Evolutionary conservation across 2,797 vertebrate species (phyloP), one percentile per base, ranked within the genome.

Genomic region (Labeo calbasu): DNA sequence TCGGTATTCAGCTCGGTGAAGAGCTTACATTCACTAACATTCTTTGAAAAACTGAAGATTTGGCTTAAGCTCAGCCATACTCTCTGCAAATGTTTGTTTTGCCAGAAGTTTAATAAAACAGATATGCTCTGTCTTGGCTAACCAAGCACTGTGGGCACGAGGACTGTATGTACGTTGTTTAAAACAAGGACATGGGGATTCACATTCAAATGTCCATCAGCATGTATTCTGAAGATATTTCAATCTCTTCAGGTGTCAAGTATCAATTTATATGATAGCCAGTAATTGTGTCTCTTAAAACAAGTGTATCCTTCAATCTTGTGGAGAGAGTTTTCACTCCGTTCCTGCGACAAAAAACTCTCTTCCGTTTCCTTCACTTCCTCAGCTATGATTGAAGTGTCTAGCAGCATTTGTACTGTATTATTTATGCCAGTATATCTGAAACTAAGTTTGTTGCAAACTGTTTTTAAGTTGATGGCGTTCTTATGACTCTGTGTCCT

Each of bases 351-450:
- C 48, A 8, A 25, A 77, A 79, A 46, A 1, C 48, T 65, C 46
- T 61, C 53, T n/a, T 36, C 7, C 0, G 5, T 17, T 53, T 36
- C 40, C 59, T 21, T 46, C 70, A 17, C 48, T 12, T 61, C n/a
- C 53, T 23, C 66, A 77, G 43, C 65, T 82, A 65, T 84, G 70
- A 87, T 84, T 73, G 78, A 77, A 48, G 50, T 40, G 48, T 84
- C 83, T 84, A 63, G 78, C 82, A 84, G 81, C 70, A 84, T 69
- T 77, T 75, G 82, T 83, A 86, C 80, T 91, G 61, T 86, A 87
- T 92, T 91, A 92, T 93, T 90, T 86, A 92, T 87, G 82, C 53
- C 2, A 63, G 79, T 81, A 81, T 82, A 86, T 87, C 43, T 71
- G 83, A 89, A 89, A 86, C 68, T 19, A 86, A 57, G 65, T 15